These are phyloP conservation scores for Caenorhabditis sinica DNA, from an alignment of 2,888 invertebrate genomes.

Conservation along the genomic window DNA sequence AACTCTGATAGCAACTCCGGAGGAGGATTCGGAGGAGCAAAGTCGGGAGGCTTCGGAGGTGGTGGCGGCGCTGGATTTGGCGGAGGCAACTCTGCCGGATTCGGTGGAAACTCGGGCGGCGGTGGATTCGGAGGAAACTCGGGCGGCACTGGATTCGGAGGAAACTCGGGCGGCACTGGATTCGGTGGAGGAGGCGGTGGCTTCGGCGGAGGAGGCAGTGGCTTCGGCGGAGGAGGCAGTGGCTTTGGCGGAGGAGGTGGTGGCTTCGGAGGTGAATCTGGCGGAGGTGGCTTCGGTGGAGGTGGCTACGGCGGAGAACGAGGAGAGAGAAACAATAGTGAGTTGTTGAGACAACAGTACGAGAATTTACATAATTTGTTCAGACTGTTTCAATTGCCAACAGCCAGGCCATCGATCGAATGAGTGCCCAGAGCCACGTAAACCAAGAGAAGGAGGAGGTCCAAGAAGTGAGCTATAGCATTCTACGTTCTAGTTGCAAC, in stretches of 20 bases:
- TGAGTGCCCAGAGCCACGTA: slow-evolving; percentile 55
- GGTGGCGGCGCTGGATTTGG: slow-evolving; percentile 17
- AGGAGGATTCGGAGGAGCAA: slow-evolving; percentile 11
- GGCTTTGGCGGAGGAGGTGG: slow-evolving; percentile 29
- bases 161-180: background rate
- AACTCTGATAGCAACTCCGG: slow-evolving; percentile 5
- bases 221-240: slow-evolving; percentile 51
- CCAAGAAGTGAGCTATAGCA: slow-evolving; percentile 25
- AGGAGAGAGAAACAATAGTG: slow-evolving; percentile 42
- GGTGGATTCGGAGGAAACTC: slow-evolving; percentile 3
- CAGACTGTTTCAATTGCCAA: slow-evolving; percentile 57
- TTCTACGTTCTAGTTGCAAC: background rate
- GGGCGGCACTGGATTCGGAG: background rate
- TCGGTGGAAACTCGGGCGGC: slow-evolving; percentile 35
- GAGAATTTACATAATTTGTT: background rate
- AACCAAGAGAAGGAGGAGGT: slow-evolving; percentile 45
- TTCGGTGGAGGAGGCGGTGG: slow-evolving; percentile 42
- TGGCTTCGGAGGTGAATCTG: slow-evolving; percentile 39
- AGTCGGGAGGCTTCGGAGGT: slow-evolving; percentile 8
- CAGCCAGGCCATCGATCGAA: slow-evolving; percentile 36
- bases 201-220: slow-evolving; percentile 41
- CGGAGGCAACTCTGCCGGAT: slow-evolving; percentile 2
- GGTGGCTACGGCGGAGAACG: slow-evolving; percentile 42
- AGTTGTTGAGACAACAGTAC: background rate
- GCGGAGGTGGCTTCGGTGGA: slow-evolving; percentile 39